Evolutionary conservation across 2,888 invertebrate genomes (phyloP).

Genomic region (Ctena decussata): DNA sequence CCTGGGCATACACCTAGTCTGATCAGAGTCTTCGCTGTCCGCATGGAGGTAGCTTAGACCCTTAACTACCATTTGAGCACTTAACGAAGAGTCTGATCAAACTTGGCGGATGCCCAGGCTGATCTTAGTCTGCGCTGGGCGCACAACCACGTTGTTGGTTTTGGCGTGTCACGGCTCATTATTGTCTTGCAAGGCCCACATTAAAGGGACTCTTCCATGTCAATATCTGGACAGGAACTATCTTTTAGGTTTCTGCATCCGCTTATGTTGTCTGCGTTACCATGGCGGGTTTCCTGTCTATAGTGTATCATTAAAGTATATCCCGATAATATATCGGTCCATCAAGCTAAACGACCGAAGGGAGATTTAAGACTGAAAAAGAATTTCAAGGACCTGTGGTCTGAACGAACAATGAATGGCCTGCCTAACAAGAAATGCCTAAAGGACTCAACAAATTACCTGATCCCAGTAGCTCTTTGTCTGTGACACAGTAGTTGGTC

Average conservation of each 20-base stretch:
- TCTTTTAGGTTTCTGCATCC: conserved; percentile 30
- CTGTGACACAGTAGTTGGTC: conserved; percentile 33
- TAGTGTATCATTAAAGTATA: conserved; percentile 17
- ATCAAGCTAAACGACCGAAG: conserved; percentile 24
- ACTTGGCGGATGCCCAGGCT: no score
- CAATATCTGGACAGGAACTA: no score
- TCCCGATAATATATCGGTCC: conserved; percentile 25
- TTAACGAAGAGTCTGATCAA: no score
- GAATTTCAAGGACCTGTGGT: conserved; percentile 25
- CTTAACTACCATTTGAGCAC: no score
- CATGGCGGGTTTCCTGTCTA: conserved; percentile 13
- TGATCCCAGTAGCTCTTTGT: conserved; percentile 25
- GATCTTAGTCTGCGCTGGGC: no score
- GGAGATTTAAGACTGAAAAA: conserved; percentile 21
- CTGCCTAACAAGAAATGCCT: conserved; percentile 19
- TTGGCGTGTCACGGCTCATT: no score
- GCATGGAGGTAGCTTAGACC: no score
- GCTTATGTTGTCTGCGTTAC: conserved; percentile 28
- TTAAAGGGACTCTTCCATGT: no score
- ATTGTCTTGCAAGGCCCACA: no score
- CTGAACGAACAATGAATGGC: conserved; percentile 23
- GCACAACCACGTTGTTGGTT: no score
- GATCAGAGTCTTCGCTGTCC: no score
- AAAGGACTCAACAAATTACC: conserved; percentile 32
- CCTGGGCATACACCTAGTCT: no score